Evolutionary conservation across 1,140 invertebrate species (phyloP).

Genomic region (Lycorma delicatula): DNA sequence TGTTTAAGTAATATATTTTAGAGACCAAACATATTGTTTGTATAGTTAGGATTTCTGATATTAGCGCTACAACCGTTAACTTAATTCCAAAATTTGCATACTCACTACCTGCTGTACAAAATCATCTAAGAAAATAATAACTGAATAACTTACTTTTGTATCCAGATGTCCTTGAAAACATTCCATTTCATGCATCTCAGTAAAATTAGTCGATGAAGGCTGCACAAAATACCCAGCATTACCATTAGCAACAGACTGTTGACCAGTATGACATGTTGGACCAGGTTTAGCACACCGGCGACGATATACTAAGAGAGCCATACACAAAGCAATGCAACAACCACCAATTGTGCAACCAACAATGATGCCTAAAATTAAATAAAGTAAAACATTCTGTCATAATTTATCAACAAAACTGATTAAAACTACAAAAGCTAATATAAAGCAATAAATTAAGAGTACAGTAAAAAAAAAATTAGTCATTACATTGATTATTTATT

Average conservation of each 20-base stretch:
- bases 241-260: conserved; percentile 24
- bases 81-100: neutral
- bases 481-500: too few relatives aligned
- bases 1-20: too few relatives aligned
- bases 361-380: conserved; percentile 38
- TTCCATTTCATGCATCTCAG: conserved; percentile 36
- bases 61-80: too few relatives aligned
- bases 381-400: too few relatives aligned
- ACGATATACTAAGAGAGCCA: conserved; percentile 33
- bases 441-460: too few relatives aligned
- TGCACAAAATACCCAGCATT: neutral
- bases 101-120: neutral
- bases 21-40: too few relatives aligned
- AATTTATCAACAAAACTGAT: too few relatives aligned
- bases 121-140: neutral
- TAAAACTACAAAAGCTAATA: too few relatives aligned
- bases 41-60: too few relatives aligned
- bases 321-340: conserved; percentile 35
- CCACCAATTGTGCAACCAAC: conserved; percentile 35
- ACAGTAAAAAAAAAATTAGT: too few relatives aligned
- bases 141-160: conserved; percentile 37
- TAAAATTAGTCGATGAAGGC: neutral
- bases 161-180: conserved; percentile 38
- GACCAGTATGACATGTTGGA: conserved; percentile 21
- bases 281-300: conserved; percentile 34